phyloP scores from a whole-genome alignment of 1,140 invertebrate genomes.

The Tachypleus tridentatus region DNA sequence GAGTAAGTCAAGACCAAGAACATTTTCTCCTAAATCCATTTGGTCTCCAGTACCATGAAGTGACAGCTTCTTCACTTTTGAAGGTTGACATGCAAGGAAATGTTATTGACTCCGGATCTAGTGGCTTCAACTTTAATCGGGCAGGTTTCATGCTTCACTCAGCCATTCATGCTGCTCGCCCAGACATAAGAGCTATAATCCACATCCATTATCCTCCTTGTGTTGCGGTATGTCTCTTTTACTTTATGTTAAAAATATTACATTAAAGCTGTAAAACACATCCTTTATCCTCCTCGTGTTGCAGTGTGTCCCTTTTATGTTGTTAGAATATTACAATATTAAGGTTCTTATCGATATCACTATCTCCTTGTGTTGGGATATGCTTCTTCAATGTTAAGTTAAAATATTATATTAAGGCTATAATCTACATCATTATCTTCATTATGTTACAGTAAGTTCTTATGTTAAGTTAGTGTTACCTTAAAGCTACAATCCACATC shows the following conservation, averaged over 20 bases:
- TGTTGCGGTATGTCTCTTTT: too few species aligned
- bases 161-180: constrained; percentile 89
- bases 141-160: constrained; percentile 81
- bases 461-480: constrained; percentile 36
- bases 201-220: constrained; percentile 64
- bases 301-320: too few species aligned
- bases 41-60: constrained; percentile 90
- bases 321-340: too few species aligned
- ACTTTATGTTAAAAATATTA: too few species aligned
- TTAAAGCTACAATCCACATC: constrained; percentile 90
- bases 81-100: constrained; percentile 77
- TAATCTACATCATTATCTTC: too few species aligned
- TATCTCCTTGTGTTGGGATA: too few species aligned
- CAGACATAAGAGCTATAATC: constrained; percentile 91
- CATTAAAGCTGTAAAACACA: too few species aligned
- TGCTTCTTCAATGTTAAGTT: too few species aligned
- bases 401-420: too few species aligned
- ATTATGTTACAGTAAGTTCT: too few species aligned
- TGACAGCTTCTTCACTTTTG: constrained; percentile 91
- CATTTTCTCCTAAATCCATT: constrained; percentile 96
- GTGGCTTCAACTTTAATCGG: constrained; percentile 66
- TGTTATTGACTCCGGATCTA: constrained; percentile 75
- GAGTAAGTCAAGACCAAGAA: constrained; percentile 91
- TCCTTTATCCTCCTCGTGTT: too few species aligned
- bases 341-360: too few species aligned